Conservation (phyloP, 2,113 vertebrate genomes). For the Pomatorhinus ruficollis region DNA sequence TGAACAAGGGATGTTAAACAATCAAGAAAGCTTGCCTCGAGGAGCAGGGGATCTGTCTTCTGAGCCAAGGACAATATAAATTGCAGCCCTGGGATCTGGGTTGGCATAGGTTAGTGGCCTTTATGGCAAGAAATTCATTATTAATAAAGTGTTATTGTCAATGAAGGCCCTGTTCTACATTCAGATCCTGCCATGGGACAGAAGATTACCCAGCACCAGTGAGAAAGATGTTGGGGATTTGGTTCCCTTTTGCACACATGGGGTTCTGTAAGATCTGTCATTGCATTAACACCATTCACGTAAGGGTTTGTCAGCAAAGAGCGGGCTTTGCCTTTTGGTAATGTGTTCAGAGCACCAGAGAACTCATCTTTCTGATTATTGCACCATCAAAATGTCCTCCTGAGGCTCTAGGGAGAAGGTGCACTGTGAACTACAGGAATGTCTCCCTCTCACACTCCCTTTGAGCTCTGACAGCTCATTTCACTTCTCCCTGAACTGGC, state of each 20-base stretch:
- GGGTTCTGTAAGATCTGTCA: background rate
- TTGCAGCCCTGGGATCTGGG: background rate
- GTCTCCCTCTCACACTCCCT: background rate
- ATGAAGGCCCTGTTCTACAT: background rate
- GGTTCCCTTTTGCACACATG: background rate
- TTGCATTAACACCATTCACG: fast-evolving
- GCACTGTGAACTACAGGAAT: background rate
- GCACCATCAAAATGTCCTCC: background rate
- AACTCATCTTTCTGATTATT: background rate
- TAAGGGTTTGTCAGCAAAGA: background rate
- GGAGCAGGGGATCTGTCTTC: background rate
- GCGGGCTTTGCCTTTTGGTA: background rate
- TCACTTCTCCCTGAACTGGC: background rate
- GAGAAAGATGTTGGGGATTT: background rate
- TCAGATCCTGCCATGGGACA: background rate
- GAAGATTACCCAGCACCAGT: background rate
- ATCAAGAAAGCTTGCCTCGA: background rate
- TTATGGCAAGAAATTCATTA: background rate
- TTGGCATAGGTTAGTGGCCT: background rate
- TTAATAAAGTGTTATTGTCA: background rate
- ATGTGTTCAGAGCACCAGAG: background rate
- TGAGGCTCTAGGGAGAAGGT: background rate
- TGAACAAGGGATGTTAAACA: background rate
- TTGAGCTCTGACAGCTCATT: background rate
- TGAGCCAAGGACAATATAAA: background rate